phyloP scores from a whole-genome alignment of 2,888 invertebrate genomes.

The Dione vanillae region DNA sequence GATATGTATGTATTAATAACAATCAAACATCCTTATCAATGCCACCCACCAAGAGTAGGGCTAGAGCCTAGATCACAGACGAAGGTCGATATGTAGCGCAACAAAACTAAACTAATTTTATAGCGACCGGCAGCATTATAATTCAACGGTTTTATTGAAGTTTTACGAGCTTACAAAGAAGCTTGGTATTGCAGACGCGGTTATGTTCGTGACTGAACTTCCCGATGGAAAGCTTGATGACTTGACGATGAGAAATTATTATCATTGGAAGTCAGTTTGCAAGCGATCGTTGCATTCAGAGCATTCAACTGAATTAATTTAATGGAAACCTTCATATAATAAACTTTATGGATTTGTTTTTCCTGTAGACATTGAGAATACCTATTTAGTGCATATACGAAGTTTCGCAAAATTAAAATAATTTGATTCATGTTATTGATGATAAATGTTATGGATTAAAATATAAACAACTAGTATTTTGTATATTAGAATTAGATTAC shows the following conservation, averaged over 20 bases:
- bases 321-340: slow-evolving; percentile 14
- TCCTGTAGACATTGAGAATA: background rate
- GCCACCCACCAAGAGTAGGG: slow-evolving; percentile 41
- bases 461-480: too few species aligned
- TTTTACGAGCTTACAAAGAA: slow-evolving; percentile 78
- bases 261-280: slow-evolving; percentile 48
- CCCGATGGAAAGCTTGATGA: slow-evolving; percentile 66
- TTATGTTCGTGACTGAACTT: slow-evolving; percentile 72
- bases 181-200: slow-evolving; percentile 71
- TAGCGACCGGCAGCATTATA: slow-evolving; percentile 66
- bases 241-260: slow-evolving; percentile 67
- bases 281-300: slow-evolving; percentile 49
- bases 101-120: slow-evolving; percentile 69
- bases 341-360: slow-evolving; percentile 14
- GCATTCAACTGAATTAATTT: slow-evolving; percentile 33
- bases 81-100: slow-evolving; percentile 60
- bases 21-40: slow-evolving; percentile 9
- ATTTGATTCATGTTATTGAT: too few species aligned
- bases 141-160: slow-evolving; percentile 79
- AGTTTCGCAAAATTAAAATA: too few species aligned
- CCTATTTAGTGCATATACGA: background rate
- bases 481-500: too few species aligned
- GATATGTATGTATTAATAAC: background rate
- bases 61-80: slow-evolving; percentile 48
- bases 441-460: too few species aligned